Evolutionary conservation across 64 coral and sea anemone genomes (phyloP).

Genomic region (Platygyra sinensis): DNA sequence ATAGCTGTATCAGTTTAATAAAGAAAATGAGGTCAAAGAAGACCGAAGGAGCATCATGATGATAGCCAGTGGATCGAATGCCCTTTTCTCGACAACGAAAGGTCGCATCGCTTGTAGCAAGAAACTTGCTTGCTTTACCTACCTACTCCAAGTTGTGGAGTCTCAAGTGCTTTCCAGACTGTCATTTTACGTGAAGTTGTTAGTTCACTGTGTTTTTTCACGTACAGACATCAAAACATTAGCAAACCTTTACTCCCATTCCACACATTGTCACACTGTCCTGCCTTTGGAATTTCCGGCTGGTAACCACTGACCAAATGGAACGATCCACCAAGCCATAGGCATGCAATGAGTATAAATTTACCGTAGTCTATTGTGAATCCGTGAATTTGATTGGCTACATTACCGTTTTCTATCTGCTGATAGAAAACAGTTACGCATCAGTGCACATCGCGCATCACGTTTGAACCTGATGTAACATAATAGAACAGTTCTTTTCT

Average conservation of each 20-base stretch:
- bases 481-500: too few species aligned
- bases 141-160: constrained; percentile 60
- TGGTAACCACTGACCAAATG: constrained; percentile 17
- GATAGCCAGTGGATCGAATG: too few species aligned
- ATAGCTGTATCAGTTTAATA: constrained; percentile 32
- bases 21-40: neutral
- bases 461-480: too few species aligned
- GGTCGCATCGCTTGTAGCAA: neutral
- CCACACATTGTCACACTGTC: neutral
- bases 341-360: neutral
- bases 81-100: neutral
- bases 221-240: neutral
- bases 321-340: neutral
- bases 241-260: neutral
- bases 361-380: too few species aligned
- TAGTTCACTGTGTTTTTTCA: neutral
- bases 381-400: too few species aligned
- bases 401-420: too few species aligned
- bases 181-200: constrained; percentile 16
- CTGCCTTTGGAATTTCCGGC: constrained; percentile 47
- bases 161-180: constrained; percentile 48
- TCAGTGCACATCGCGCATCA: too few species aligned
- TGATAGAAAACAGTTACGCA: too few species aligned
- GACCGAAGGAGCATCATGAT: too few species aligned
- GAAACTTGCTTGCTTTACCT: neutral